These are phyloP conservation scores for Conops quadrifasciatus DNA, from an alignment of 2,888 invertebrate genomes.

Conservation along the genomic window DNA sequence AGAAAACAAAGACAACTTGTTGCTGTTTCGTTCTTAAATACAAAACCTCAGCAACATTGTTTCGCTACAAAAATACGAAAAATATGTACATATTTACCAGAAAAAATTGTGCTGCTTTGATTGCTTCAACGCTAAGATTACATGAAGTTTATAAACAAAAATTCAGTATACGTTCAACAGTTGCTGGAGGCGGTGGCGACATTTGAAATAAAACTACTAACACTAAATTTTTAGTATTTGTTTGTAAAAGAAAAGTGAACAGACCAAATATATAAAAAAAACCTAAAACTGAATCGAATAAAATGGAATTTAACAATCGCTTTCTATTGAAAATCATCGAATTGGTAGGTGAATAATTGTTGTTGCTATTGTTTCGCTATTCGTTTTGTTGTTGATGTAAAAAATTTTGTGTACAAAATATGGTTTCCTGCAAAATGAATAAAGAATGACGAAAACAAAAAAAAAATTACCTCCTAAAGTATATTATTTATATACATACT, in stretches of 20 bases:
- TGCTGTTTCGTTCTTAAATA: too few species aligned
- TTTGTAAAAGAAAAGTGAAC: too few species aligned
- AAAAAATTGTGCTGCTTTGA: background rate
- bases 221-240: too few species aligned
- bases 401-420: background rate
- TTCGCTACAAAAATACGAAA: background rate
- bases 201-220: too few species aligned
- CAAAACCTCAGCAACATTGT: background rate
- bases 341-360: constrained; percentile 55
- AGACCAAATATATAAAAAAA: constrained; percentile 27
- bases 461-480: background rate
- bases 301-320: constrained; percentile 63
- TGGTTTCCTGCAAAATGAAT: background rate
- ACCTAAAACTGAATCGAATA: constrained; percentile 19
- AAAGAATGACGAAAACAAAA: background rate
- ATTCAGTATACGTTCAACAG: constrained; percentile 27
- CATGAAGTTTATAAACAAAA: constrained; percentile 18
- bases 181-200: constrained; percentile 9
- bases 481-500: too few species aligned
- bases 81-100: too few species aligned
- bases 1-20: too few species aligned
- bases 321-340: constrained; percentile 61
- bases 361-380: background rate
- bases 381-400: background rate
- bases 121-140: background rate